Evolutionary conservation across 2,797 vertebrate species (phyloP).

Genomic region (Enteromius viviparus): DNA sequence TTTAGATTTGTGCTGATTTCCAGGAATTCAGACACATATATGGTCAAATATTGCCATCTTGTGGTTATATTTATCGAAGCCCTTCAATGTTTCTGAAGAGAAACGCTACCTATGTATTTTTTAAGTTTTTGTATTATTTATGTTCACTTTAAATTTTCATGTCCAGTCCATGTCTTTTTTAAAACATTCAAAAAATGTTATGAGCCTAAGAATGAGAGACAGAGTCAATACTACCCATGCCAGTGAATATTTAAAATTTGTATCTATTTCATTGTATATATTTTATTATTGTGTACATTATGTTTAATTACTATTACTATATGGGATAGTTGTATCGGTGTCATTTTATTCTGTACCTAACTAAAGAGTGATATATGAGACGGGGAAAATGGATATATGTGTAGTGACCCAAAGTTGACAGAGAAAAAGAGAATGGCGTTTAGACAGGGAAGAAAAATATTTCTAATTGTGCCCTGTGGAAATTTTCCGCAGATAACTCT

Average conservation of each 20-base stretch:
- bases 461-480: slow-evolving; percentile 77
- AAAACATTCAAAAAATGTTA: slow-evolving; percentile 66
- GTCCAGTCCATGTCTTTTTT: slow-evolving; percentile 66
- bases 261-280: slow-evolving; percentile 82
- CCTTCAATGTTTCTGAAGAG: slow-evolving; percentile 25
- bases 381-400: slow-evolving; percentile 72
- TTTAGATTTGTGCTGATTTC: slow-evolving; percentile 9
- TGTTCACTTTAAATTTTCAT: slow-evolving; percentile 52
- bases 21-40: slow-evolving; percentile 53
- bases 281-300: slow-evolving; percentile 85
- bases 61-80: slow-evolving; percentile 62
- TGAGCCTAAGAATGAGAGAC: slow-evolving; percentile 64
- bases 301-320: slow-evolving; percentile 81
- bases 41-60: slow-evolving; percentile 77
- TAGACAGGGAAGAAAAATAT: slow-evolving; percentile 12
- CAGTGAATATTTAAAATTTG: slow-evolving; percentile 74
- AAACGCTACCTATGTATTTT: slow-evolving; percentile 28
- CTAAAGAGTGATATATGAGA: slow-evolving; percentile 69
- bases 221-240: slow-evolving; percentile 50
- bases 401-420: slow-evolving; percentile 75
- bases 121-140: slow-evolving; percentile 34
- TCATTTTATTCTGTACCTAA: slow-evolving; percentile 83
- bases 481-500: slow-evolving; percentile 71
- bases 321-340: slow-evolving; percentile 83
- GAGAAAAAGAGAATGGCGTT: slow-evolving; percentile 62